These are phyloP conservation scores for Amphiprion ocellaris DNA, from an alignment of 2,113 vertebrate species.

Conservation along the genomic window DNA sequence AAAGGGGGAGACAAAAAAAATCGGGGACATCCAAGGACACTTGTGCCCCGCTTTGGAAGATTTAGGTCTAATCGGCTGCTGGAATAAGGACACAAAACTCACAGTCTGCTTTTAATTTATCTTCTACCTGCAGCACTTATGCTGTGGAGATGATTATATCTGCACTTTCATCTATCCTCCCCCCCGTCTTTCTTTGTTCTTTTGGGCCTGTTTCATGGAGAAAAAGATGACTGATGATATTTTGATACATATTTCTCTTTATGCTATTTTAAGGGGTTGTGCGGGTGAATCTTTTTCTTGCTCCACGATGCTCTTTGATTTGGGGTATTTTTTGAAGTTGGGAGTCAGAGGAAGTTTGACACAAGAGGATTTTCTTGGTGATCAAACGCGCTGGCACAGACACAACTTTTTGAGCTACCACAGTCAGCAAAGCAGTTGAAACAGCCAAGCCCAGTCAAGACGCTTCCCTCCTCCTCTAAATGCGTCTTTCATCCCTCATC, in stretches of 20 bases:
- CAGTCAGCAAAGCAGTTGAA: conserved; percentile 31
- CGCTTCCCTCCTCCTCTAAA: background rate
- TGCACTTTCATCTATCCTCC: conserved; percentile 24
- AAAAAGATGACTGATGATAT: conserved; percentile 66
- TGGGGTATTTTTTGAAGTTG: conserved; percentile 49
- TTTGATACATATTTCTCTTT: conserved; percentile 71
- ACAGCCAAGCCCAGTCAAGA: conserved; percentile 30
- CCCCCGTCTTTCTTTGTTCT: conserved; percentile 31
- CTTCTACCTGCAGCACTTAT: conserved; percentile 58
- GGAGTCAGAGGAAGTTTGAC: conserved; percentile 63
- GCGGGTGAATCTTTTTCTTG: conserved; percentile 55
- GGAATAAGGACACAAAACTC: conserved; percentile 35
- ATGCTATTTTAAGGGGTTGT: conserved; percentile 64
- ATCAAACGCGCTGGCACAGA: conserved; percentile 62
- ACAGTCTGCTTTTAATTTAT: conserved; percentile 47
- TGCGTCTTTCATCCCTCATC: conserved; percentile 27
- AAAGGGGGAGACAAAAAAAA: background rate
- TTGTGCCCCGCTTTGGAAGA: conserved; percentile 40
- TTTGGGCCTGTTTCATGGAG: conserved; percentile 62
- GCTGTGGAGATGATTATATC: conserved; percentile 55
- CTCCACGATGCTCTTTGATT: conserved; percentile 72
- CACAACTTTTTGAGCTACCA: conserved; percentile 53
- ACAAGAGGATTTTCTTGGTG: conserved; percentile 67
- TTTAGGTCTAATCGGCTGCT: conserved; percentile 43
- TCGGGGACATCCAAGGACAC: conserved; percentile 68